These are phyloP conservation scores for Apodemus sylvaticus DNA, from an alignment of 2,113 vertebrate genomes.

Conservation along the genomic window DNA sequence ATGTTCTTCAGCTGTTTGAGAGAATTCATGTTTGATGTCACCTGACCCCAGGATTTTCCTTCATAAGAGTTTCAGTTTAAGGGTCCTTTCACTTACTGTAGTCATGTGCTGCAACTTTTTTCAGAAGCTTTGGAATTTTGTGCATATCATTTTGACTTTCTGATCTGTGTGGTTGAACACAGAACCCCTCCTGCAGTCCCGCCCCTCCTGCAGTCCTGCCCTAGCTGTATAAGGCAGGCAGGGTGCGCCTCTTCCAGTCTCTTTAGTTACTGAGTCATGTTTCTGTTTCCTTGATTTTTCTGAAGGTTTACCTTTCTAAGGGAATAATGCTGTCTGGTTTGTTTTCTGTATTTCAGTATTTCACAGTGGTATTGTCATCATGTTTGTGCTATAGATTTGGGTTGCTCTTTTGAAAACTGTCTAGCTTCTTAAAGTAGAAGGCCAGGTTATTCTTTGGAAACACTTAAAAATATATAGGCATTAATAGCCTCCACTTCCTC, in stretches of 20 bases:
- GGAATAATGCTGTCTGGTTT: neutral
- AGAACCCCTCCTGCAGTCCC: neutral
- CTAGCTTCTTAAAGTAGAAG: neutral
- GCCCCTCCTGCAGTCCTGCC: neutral
- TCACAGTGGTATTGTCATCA: neutral
- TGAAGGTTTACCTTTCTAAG: neutral
- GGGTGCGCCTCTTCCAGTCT: neutral
- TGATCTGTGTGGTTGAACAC: neutral
- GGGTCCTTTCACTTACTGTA: neutral
- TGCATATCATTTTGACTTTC: neutral
- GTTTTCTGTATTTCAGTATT: neutral
- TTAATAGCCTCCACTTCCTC: neutral
- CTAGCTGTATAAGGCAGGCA: neutral
- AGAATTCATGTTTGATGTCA: neutral
- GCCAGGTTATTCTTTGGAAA: neutral
- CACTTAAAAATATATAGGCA: neutral
- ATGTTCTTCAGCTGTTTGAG: neutral
- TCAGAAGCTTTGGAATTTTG: neutral
- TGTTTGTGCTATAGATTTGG: neutral
- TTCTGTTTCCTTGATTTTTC: neutral
- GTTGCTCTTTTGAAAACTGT: neutral
- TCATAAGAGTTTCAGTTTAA: neutral
- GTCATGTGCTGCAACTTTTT: neutral
- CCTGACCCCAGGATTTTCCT: neutral
- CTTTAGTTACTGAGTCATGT: neutral